These are phyloP conservation scores for Artibeus jamaicensis DNA, from an alignment of 2,797 vertebrate species.

Conservation along the genomic window DNA sequence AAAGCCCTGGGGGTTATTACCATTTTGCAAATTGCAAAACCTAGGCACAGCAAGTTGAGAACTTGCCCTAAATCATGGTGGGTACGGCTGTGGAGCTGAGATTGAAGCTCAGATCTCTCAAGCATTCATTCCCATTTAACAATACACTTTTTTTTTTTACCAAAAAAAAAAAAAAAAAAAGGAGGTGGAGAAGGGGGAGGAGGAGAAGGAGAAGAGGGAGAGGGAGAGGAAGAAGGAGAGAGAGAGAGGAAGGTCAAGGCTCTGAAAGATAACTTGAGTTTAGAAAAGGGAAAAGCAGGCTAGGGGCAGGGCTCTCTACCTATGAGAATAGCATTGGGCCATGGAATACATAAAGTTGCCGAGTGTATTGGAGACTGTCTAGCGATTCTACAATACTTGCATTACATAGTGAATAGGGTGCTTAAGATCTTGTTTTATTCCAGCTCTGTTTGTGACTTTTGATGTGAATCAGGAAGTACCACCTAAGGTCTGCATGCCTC, in stretches of 20 bases:
- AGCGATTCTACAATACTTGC: not conserved
- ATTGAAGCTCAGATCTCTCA: not conserved
- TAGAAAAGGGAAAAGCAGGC: not conserved
- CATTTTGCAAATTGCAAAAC: constrained; percentile 2
- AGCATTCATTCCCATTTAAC: not conserved
- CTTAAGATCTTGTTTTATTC: not conserved
- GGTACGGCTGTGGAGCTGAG: not conserved
- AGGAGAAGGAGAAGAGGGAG: no score
- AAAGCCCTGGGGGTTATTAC: not conserved
- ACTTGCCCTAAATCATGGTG: not conserved
- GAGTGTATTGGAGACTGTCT: not conserved
- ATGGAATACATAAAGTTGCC: not conserved
- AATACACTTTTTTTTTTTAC: not conserved
- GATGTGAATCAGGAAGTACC: not conserved
- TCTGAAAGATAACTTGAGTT: not conserved
- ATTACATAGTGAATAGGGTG: not conserved
- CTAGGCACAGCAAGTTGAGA: not conserved
- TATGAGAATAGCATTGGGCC: not conserved
- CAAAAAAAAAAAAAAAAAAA: not conserved
- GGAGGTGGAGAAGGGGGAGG: no score
- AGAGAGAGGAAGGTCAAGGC: not conserved
- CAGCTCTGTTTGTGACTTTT: not conserved
- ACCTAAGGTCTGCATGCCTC: not conserved
- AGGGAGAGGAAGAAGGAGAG: no score
- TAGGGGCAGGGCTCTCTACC: not conserved